Evolutionary conservation across 2,888 invertebrate species (phyloP).

Genomic region (Choreutis nemorana): DNA sequence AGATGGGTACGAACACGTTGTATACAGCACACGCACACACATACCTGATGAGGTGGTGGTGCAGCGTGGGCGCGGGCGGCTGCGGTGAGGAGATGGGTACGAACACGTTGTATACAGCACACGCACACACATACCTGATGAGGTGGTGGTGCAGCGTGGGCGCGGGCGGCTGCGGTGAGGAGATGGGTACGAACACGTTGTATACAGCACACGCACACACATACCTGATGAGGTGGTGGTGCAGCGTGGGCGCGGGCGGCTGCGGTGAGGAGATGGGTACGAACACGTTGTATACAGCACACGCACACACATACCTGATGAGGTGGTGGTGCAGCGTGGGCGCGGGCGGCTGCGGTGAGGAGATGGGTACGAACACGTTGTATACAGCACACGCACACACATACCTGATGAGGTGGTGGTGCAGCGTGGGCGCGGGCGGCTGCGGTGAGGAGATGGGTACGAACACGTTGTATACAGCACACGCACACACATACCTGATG

Average conservation of each 20-base stretch:
- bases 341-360: conserved; percentile 70
- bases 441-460: no score
- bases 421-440: conserved; percentile 26
- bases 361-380: conserved; percentile 93
- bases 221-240: neutral
- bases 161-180: conserved; percentile 70
- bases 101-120: no score
- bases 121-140: no score
- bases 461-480: no score
- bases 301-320: no score
- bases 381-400: no score
- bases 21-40: no score
- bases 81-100: no score
- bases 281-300: no score
- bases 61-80: conserved; percentile 26
- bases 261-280: no score
- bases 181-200: conserved; percentile 93
- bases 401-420: neutral
- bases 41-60: neutral
- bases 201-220: no score
- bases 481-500: no score
- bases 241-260: conserved; percentile 26
- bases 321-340: conserved; percentile 27
- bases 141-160: conserved; percentile 27
- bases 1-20: conserved; percentile 93